These are phyloP conservation scores for Polypedilum vanderplanki DNA, from an alignment of 1,140 invertebrate species.

Conservation along the genomic window DNA sequence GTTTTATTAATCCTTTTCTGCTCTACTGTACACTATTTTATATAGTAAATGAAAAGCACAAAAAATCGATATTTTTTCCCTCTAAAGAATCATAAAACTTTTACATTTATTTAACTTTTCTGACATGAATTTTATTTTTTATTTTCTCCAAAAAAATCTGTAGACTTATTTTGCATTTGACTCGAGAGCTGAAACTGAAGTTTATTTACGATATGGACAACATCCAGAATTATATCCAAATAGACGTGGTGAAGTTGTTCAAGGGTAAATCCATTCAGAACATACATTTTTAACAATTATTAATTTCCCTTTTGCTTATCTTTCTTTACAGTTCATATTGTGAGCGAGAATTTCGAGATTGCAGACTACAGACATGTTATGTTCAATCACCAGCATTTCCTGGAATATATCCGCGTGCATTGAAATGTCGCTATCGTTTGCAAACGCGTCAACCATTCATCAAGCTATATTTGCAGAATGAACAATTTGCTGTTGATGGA, in stretches of 20 bases:
- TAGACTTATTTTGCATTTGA: slow-evolving; percentile 55
- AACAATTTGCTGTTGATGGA: slow-evolving; percentile 89
- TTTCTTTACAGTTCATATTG: slow-evolving; percentile 69
- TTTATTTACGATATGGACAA: slow-evolving; percentile 80
- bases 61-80: no score
- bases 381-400: slow-evolving; percentile 88
- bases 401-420: slow-evolving; percentile 79
- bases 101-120: no score
- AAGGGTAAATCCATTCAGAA: slow-evolving; percentile 63
- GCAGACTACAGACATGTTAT: slow-evolving; percentile 81
- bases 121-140: neutral
- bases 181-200: slow-evolving; percentile 77
- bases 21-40: no score
- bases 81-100: no score
- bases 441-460: slow-evolving; percentile 82
- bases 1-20: no score
- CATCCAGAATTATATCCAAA: slow-evolving; percentile 88
- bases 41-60: no score
- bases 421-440: slow-evolving; percentile 82
- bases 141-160: neutral
- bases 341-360: slow-evolving; percentile 76
- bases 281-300: no score
- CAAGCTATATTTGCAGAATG: slow-evolving; percentile 86
- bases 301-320: no score
- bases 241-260: slow-evolving; percentile 72